These are phyloP conservation scores for Rhodophaea formosa DNA, from an alignment of 2,888 invertebrate species.

Conservation along the genomic window DNA sequence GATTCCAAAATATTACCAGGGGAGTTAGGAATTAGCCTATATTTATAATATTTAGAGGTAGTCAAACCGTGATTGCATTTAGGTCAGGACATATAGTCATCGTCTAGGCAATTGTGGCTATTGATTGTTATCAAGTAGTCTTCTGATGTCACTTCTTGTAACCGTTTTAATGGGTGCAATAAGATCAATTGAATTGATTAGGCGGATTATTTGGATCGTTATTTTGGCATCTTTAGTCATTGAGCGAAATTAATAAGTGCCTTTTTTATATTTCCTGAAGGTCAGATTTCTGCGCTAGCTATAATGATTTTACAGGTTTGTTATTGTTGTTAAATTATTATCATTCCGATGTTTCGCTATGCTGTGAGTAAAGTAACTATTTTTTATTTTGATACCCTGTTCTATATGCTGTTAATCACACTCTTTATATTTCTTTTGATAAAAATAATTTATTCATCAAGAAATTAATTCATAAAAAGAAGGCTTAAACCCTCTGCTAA, in stretches of 20 bases:
- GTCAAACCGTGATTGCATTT: not conserved
- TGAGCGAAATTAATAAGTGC: slow-evolving; percentile 1
- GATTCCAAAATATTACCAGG: no score
- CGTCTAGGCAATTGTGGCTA: slow-evolving; percentile 40
- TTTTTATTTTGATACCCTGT: no score
- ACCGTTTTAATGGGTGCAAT: slow-evolving; percentile 37
- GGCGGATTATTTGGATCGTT: slow-evolving; percentile 32
- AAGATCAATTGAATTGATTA: slow-evolving; percentile 34
- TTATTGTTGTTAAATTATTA: not conserved
- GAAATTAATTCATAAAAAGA: no score
- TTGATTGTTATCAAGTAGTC: slow-evolving; percentile 43
- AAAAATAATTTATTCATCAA: no score
- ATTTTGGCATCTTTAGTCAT: slow-evolving; percentile 15
- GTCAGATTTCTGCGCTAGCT: no score
- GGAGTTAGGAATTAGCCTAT: no score
- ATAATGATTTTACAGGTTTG: no score
- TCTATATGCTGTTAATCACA: no score
- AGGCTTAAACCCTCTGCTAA: no score
- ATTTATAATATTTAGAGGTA: not conserved
- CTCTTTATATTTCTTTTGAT: no score
- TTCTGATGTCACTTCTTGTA: slow-evolving; percentile 43
- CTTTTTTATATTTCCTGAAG: not conserved
- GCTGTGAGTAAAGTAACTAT: no score
- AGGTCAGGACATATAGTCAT: not conserved
- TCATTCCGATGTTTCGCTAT: no score